Base-by-base conservation (phyloP, 2,797 vertebrate genomes). In the Manis pentadactyla region DNA sequence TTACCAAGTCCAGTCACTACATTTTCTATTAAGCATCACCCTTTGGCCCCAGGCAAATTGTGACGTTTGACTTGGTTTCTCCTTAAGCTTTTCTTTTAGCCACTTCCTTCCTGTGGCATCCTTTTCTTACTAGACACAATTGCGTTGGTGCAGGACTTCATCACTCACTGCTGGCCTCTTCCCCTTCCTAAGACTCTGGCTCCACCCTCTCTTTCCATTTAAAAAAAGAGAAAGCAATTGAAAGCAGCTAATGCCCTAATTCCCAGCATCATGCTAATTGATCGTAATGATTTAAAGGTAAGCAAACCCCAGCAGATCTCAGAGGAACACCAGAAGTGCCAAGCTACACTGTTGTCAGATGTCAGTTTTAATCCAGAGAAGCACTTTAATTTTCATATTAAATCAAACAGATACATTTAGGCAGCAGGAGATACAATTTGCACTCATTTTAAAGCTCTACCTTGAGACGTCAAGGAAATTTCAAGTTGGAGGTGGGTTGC, bases 21-120 rank as follows among this genome's bases (percentile, higher is more conserved):
- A 34, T 74, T 94, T 96, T 88, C 59, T 87, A 14, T 61, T 37
- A 68, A 79, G 29, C 19, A 14, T 68, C 63, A 57, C 92, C 87
- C 42, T 90, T 83, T 92, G 42, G 29, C 61, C 19, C 66, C 64
- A 14, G 46, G 61, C 17, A 85, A 55, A 69, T 14, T 61, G 25
- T 71, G 39, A 90, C 46, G 4, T 51, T 53, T 61, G 31, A 59
- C 42, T 79, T 39, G 53, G n/a, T 17, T 64, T 82, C 21, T 29
- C 49, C 55, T n/a, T 42, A 15, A 49, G 7, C 17, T 31, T 34
- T 73, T 61, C n/a, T 73, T 42, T 8, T 57, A 63, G 42, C 15
- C 27, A 23, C 23, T 84, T 23, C 7, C 4, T 46, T 79, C 31
- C 42, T 71, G n/a, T 49, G 77, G 61, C 23, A 18, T 63, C 51